Conservation (phyloP, 2,888 invertebrate species). For the Drosophila paranaensis region DNA sequence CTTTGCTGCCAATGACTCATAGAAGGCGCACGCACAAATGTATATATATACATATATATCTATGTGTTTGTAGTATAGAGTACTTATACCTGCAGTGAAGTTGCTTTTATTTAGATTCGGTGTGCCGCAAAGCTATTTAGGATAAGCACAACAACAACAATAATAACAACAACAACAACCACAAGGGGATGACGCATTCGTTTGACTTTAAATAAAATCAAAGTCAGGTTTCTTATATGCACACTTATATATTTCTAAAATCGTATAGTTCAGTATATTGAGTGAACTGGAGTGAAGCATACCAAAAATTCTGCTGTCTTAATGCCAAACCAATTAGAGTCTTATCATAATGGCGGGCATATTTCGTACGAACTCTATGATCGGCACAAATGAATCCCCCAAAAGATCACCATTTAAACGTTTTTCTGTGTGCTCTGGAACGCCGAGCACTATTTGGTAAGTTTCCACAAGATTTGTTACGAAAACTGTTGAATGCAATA, state of each 20-base stretch:
- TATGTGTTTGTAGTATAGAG: conserved; percentile 26
- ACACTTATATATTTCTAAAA: conserved; percentile 1
- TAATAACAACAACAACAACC: conserved; percentile 45
- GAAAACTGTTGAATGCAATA: background rate
- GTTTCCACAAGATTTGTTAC: conserved; percentile 40
- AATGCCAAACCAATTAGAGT: conserved; percentile 44
- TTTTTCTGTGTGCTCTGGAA: conserved; percentile 68
- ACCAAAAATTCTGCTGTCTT: conserved; percentile 15
- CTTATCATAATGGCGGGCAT: conserved; percentile 82
- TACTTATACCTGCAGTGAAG: conserved; percentile 54
- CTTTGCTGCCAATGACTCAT: conserved; percentile 48
- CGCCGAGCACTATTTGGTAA: conserved; percentile 82
- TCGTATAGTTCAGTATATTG: conserved; percentile 31
- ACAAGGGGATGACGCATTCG: conserved; percentile 63
- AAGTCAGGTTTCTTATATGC: conserved; percentile 24
- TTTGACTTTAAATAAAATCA: conserved; percentile 32
- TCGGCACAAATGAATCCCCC: conserved; percentile 62
- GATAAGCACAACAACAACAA: conserved; percentile 50
- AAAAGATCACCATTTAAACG: conserved; percentile 80
- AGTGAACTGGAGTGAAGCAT: conserved; percentile 49
- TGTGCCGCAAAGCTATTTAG: conserved; percentile 62
- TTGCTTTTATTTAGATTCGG: conserved; percentile 59
- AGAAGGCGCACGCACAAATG: conserved; percentile 4
- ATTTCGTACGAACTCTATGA: conserved; percentile 80
- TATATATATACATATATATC: background rate